A percentile compares a stretch with the other conserved stretches of the same genome.
Evolutionary conservation across 2,113 vertebrate genomes (phyloP).

Genomic region (Rhinopomastus cyanomelas): DNA sequence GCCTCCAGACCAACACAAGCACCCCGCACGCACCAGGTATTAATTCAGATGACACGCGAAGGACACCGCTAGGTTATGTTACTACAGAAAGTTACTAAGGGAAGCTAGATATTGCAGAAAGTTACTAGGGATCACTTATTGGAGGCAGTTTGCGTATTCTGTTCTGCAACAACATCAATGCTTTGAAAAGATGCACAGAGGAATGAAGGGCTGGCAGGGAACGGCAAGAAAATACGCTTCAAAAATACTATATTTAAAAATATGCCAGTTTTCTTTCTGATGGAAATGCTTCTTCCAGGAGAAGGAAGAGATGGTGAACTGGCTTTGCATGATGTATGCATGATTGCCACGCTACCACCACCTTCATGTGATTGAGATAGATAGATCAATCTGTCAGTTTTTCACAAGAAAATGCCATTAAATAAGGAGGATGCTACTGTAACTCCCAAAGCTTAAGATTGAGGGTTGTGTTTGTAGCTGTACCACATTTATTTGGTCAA

Average conservation of each 20-base stretch:
- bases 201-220: not conserved
- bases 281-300: not conserved
- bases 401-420: not conserved
- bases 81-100: too few relatives aligned
- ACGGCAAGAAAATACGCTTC: not conserved
- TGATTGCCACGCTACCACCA: not conserved
- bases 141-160: not conserved
- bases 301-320: not conserved
- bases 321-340: not conserved
- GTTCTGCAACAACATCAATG: not conserved
- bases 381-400: not conserved
- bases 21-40: not conserved
- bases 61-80: accelerated
- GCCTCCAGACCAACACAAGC: accelerated
- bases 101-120: too few relatives aligned
- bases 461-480: not conserved
- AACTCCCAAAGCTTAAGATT: not conserved
- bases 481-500: not conserved
- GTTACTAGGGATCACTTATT: too few relatives aligned
- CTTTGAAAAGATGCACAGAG: not conserved
- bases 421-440: not conserved
- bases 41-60: accelerated
- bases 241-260: not conserved
- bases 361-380: not conserved
- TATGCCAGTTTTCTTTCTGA: not conserved